Evolutionary conservation across 2,113 vertebrate species (phyloP).

Genomic region (Serinus canaria): DNA sequence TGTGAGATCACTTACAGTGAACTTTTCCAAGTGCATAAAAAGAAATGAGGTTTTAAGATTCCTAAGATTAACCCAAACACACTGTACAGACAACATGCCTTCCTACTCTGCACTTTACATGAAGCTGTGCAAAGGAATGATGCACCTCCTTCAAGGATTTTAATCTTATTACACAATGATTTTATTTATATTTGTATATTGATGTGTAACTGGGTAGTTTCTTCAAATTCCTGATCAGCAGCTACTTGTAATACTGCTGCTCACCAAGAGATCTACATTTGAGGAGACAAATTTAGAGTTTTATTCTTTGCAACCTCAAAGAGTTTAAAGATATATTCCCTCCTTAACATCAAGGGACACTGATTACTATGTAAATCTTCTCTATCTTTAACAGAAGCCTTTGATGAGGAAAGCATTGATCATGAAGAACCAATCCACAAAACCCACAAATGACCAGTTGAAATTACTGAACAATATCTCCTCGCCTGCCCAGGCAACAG

Average conservation of each 20-base stretch:
- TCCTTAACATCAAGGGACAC: not conserved
- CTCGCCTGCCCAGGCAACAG: accelerated
- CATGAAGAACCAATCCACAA: not conserved
- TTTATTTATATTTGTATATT: not conserved
- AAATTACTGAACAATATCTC: not conserved
- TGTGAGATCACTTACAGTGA: not conserved
- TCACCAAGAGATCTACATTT: not conserved
- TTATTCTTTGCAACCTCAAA: not conserved
- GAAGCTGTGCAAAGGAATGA: not conserved
- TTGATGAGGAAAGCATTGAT: not conserved
- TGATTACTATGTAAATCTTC: not conserved
- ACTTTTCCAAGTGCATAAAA: not conserved
- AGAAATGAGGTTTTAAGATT: not conserved
- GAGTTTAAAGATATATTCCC: not conserved
- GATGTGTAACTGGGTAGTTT: not conserved
- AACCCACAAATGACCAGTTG: not conserved
- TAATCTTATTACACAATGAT: not conserved
- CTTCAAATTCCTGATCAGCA: not conserved
- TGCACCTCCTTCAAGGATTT: not conserved
- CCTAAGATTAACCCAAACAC: not conserved
- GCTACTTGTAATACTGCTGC: not conserved
- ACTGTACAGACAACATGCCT: not conserved
- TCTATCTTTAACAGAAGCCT: not conserved
- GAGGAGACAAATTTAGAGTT: not conserved
- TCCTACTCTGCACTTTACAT: not conserved